Conservation (phyloP, 2,797 vertebrate genomes). For the Eremophila alpestris region DNA sequence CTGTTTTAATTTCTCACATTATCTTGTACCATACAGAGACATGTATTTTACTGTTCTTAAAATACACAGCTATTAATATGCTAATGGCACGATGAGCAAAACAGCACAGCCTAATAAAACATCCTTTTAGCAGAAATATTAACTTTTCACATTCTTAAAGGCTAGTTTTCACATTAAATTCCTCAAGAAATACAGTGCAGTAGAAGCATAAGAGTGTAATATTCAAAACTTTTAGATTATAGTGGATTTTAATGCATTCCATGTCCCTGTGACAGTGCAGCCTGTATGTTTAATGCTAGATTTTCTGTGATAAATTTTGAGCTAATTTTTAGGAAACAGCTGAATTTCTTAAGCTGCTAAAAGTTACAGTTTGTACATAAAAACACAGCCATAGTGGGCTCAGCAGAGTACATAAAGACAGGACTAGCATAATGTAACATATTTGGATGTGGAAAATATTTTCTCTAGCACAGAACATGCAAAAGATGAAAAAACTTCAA, state of each 20-base stretch:
- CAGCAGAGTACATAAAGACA: not conserved
- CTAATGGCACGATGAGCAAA: slow-evolving; percentile 6
- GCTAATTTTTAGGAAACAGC: not conserved
- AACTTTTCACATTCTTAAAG: slow-evolving; percentile 44
- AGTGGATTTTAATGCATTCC: slow-evolving; percentile 8
- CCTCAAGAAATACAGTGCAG: slow-evolving; percentile 38
- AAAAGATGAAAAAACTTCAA: not conserved
- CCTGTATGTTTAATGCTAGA: not conserved
- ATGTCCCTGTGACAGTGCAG: not conserved
- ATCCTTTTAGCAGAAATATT: slow-evolving; percentile 32
- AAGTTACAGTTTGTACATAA: not conserved
- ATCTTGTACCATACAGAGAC: not conserved
- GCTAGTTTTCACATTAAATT: slow-evolving; percentile 2
- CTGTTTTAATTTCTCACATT: slow-evolving; percentile 46
- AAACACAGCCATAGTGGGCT: not conserved
- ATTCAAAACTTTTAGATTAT: slow-evolving; percentile 7
- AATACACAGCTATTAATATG: slow-evolving; percentile 49
- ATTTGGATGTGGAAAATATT: not conserved
- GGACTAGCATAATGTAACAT: not conserved
- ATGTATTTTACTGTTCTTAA: slow-evolving; percentile 50
- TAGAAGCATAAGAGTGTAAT: not conserved
- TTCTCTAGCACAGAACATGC: not conserved
- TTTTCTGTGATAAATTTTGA: slow-evolving; percentile 8
- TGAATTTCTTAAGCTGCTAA: not conserved
- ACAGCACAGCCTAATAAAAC: slow-evolving; percentile 47